Evolutionary conservation across 2,797 vertebrate species (phyloP).

Genomic region (Urocyon cinereoargenteus): DNA sequence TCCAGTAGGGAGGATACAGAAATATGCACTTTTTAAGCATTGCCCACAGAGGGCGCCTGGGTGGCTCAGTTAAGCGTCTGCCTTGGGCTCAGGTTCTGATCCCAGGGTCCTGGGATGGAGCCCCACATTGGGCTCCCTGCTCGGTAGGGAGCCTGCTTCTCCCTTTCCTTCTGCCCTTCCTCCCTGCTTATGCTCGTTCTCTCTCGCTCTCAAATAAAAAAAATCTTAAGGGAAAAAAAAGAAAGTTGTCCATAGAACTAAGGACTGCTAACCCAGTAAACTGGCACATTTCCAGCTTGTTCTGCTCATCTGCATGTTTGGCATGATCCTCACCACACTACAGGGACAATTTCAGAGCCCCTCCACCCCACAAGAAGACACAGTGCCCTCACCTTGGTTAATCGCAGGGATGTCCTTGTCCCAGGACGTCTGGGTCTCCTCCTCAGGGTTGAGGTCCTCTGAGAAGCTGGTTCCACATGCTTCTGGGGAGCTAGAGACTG

Average conservation of each 20-base stretch:
- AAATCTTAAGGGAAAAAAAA: too few species aligned
- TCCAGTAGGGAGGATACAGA: background rate
- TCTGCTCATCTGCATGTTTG: background rate
- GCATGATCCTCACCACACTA: background rate
- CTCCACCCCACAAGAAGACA: background rate
- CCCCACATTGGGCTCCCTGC: too few species aligned
- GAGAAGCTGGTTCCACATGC: constrained; percentile 33
- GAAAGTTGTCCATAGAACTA: background rate
- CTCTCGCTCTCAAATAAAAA: too few species aligned
- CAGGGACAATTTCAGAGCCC: background rate
- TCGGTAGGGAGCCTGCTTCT: too few species aligned
- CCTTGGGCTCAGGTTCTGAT: too few species aligned
- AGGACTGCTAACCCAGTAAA: background rate
- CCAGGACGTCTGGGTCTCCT: background rate
- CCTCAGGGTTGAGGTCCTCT: constrained; percentile 28
- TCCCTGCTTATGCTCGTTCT: too few species aligned
- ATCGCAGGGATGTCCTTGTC: constrained; percentile 82
- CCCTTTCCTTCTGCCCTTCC: too few species aligned
- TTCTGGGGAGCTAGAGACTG: constrained; percentile 33
- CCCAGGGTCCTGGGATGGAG: too few species aligned
- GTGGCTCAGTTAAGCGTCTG: too few species aligned
- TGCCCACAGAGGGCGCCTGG: too few species aligned
- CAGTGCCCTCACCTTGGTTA: constrained; percentile 78
- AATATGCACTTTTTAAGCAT: background rate
- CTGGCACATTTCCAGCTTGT: fast-evolving